phyloP scores from a whole-genome alignment of 2,113 vertebrate species.

The Dipodomys merriami region DNA sequence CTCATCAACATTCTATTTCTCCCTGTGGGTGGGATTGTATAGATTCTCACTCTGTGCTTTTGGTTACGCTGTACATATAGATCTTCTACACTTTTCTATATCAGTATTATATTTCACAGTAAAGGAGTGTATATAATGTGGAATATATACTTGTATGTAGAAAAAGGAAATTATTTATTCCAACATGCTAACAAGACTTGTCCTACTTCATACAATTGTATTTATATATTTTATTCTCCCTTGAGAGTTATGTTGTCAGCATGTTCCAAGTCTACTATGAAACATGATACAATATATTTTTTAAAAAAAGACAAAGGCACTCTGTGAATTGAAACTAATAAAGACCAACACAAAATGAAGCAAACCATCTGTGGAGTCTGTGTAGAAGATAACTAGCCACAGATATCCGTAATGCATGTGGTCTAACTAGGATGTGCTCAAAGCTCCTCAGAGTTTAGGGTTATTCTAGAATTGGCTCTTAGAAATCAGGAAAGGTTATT shows the following conservation, averaged over 20 bases:
- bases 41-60: slow-evolving; percentile 3
- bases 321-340: not conserved
- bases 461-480: not conserved
- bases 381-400: not conserved
- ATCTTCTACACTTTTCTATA: not conserved
- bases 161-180: not conserved
- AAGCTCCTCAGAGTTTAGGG: not conserved
- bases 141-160: not conserved
- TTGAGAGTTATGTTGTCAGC: slow-evolving; percentile 22
- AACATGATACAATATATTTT: slow-evolving; percentile 8
- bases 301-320: not conserved
- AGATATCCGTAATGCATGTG: not conserved
- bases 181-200: not conserved
- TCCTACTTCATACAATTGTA: not conserved
- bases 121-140: not conserved
- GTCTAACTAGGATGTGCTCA: not conserved
- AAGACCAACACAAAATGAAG: not conserved
- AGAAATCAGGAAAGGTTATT: not conserved
- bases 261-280: slow-evolving; percentile 15
- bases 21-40: not conserved
- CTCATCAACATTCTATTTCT: not conserved
- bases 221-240: slow-evolving; percentile 25
- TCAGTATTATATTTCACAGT: not conserved
- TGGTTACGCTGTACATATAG: not conserved
- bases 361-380: not conserved